These are phyloP conservation scores for Epizoanthus ramosus DNA, from an alignment of 92 coral and sea anemone species.

Conservation along the genomic window DNA sequence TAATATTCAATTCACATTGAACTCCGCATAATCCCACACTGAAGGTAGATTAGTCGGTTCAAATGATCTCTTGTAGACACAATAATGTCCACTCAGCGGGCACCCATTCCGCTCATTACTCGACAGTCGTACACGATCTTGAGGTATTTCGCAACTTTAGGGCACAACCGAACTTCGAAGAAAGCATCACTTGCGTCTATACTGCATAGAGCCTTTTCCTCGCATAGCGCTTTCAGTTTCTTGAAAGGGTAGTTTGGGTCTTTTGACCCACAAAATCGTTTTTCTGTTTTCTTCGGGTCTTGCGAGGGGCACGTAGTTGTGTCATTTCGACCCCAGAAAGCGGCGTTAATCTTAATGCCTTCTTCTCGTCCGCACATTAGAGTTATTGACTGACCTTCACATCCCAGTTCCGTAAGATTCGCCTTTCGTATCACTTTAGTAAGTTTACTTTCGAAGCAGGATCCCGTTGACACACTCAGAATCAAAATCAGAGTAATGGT, in stretches of 20 bases:
- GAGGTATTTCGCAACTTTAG: conserved; percentile 79
- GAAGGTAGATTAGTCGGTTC: too few relatives aligned
- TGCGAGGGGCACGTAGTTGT: conserved; percentile 69
- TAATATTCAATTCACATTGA: too few relatives aligned
- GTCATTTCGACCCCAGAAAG: conserved; percentile 97
- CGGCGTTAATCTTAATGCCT: conserved; percentile 85
- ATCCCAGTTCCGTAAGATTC: conserved; percentile 70
- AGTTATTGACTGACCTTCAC: conserved; percentile 63
- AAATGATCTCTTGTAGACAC: background rate
- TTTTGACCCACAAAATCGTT: conserved; percentile 64
- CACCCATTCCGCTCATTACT: conserved; percentile 86
- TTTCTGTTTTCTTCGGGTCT: conserved; percentile 48
- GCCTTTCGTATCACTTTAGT: conserved; percentile 69
- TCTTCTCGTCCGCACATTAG: conserved; percentile 71
- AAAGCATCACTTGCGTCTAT: conserved; percentile 72
- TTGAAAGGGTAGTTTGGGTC: conserved; percentile 63
- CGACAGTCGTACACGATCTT: conserved; percentile 88
- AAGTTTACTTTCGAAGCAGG: conserved; percentile 64
- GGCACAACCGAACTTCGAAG: conserved; percentile 82
- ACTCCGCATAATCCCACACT: too few relatives aligned
- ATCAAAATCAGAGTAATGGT: background rate
- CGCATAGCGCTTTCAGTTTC: conserved; percentile 74
- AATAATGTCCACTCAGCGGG: conserved; percentile 31
- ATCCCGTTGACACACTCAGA: background rate
- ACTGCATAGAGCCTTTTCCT: conserved; percentile 60